Base-by-base conservation (phyloP, 2,797 vertebrate genomes). In the Coregonus ussuriensis region DNA sequence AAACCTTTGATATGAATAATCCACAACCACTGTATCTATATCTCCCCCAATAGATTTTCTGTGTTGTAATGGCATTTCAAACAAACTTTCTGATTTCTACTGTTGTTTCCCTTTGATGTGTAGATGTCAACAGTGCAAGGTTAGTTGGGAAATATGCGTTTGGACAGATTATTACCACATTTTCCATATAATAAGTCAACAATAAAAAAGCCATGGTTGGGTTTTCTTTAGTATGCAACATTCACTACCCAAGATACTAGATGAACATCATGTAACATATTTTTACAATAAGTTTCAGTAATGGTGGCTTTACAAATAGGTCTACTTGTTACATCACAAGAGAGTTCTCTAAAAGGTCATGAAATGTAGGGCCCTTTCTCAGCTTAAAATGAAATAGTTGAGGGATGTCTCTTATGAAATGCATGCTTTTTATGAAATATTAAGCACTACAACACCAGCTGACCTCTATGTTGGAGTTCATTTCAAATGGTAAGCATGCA, bases 391-490 rank as follows among this genome's bases (percentile, higher is more conserved):
- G n/a, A 25, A 25, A 25, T 63, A 35, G 66, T 35, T 67, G 31
- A 37, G 15, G 65, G 13, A 35, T 15, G 25, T 25, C 25, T 31
- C 63, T 25, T n/a, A 65, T 65, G 9, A 29, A 11, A 66, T 65
- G 35, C 4, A 5, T 18, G 47, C 41, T 52, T 47, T 71, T 62
- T 66, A 62, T 84, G 76, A 80, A 84, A 80, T 80, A 82, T 82
- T 80, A 75, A 84, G 81, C 51, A 21, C 16, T 41, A 53, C 65
- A 66, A 47, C 78, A 74, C 29, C 1, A 54, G n/a, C 56, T 78
- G 76, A 84, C 76, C 78, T 74, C 56, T 7, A 71, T 33, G 74
- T 56, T 75, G 41, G 59, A 80, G 78, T 80, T 82, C 68, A 77
- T 80, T 77, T 71, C 31, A 67, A 47, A 78, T 78, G 68, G 77